Conservation (phyloP, 2,113 vertebrate species). For the Dipodomys merriami region DNA sequence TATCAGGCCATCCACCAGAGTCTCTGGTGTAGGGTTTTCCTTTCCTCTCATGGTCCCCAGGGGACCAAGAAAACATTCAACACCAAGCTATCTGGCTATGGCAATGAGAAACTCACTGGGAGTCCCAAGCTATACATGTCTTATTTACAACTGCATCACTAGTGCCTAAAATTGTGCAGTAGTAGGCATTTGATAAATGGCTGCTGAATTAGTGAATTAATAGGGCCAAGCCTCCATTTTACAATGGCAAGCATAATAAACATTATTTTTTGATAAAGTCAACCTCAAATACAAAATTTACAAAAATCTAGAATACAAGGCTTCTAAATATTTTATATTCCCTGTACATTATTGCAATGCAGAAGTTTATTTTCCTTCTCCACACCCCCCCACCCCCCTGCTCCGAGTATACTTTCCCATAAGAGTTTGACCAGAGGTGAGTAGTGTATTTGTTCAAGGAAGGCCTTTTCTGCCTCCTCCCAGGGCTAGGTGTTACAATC, state of each 20-base stretch:
- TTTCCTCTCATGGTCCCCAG: slow-evolving; percentile 17
- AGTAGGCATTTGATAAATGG: slow-evolving; percentile 16
- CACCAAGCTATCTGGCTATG: not conserved
- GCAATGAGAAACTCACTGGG: not conserved
- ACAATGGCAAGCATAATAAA: slow-evolving; percentile 28
- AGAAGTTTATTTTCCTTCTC: slow-evolving; percentile 35
- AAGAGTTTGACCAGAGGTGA: slow-evolving; percentile 23
- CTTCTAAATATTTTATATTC: not conserved
- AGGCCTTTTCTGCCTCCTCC: not conserved
- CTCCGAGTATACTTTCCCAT: not conserved
- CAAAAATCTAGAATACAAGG: slow-evolving; percentile 6
- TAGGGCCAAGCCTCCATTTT: not conserved
- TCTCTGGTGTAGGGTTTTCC: not conserved
- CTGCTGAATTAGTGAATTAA: not conserved
- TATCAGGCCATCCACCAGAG: not conserved
- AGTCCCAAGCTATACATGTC: not conserved
- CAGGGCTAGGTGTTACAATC: not conserved
- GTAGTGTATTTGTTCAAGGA: not conserved
- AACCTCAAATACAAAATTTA: slow-evolving; percentile 32
- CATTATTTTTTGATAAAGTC: slow-evolving; percentile 11
- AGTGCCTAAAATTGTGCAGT: not conserved
- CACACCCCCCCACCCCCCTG: not conserved
- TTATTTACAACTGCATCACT: not conserved
- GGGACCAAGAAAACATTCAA: not conserved
- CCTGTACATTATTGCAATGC: not conserved